Evolutionary conservation across 2,797 vertebrate genomes (phyloP).

Genomic region (Arremon brunneinucha): DNA sequence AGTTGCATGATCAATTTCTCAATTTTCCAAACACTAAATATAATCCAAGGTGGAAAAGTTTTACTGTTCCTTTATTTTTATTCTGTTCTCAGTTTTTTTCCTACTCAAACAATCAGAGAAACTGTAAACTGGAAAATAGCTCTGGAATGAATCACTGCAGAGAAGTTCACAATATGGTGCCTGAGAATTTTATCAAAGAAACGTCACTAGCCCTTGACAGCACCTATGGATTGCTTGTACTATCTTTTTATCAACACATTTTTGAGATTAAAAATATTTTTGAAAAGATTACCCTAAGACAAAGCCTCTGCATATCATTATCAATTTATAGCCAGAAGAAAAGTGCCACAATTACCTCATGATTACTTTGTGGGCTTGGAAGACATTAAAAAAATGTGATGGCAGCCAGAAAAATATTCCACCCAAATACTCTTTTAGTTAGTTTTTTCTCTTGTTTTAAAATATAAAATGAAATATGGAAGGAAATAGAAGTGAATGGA

Average conservation of each 20-base stretch:
- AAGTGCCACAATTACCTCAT: background rate
- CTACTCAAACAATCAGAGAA: background rate
- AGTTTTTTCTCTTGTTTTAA: background rate
- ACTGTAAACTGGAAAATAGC: background rate
- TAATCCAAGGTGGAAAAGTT: background rate
- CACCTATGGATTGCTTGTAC: background rate
- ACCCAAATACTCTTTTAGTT: background rate
- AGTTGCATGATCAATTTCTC: background rate
- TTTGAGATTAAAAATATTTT: background rate
- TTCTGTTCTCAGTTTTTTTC: background rate
- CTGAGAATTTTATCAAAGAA: background rate
- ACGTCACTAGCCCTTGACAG: background rate
- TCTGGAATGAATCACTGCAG: background rate
- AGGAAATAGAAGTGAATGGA: background rate
- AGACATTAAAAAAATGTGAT: background rate
- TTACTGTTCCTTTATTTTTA: background rate
- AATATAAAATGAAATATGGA: background rate
- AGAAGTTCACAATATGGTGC: background rate
- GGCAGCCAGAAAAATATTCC: background rate
- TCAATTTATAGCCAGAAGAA: background rate
- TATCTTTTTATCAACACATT: background rate
- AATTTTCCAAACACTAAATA: background rate
- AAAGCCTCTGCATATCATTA: background rate
- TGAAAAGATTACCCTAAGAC: background rate
- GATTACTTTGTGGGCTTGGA: background rate